Evolutionary conservation across 2,888 invertebrate species (phyloP).

Genomic region (Harpagoxenus sublaevis): DNA sequence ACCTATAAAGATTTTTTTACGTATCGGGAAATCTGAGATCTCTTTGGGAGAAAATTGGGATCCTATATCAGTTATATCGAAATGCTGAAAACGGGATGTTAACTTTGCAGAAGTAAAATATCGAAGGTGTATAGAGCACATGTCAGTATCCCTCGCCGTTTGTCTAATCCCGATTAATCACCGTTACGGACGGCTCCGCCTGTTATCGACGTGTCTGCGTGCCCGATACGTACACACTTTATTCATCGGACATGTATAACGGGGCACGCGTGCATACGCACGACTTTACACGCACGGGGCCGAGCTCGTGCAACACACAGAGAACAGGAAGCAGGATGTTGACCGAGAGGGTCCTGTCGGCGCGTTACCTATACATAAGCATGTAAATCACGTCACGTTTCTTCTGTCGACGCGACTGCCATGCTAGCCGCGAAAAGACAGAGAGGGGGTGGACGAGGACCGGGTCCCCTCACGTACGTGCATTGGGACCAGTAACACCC

Average conservation of each 20-base stretch:
- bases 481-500: conserved; percentile 23
- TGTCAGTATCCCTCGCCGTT: neutral
- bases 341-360: conserved; percentile 60
- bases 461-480: conserved; percentile 13
- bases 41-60: no score
- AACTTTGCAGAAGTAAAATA: conserved; percentile 18
- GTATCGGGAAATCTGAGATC: neutral
- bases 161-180: conserved; percentile 43
- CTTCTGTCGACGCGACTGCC: conserved; percentile 42
- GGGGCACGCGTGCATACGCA: conserved; percentile 51
- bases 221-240: conserved; percentile 31
- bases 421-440: conserved; percentile 15
- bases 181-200: conserved; percentile 47
- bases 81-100: neutral
- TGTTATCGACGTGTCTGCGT: conserved; percentile 48
- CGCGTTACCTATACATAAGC: conserved; percentile 56
- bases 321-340: conserved; percentile 74
- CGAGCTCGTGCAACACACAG: conserved; percentile 45
- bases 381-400: conserved; percentile 72
- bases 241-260: conserved; percentile 62
- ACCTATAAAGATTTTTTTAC: neutral
- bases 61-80: neutral
- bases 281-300: conserved; percentile 39
- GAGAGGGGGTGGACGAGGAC: conserved; percentile 38
- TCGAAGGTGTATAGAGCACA: neutral